These are phyloP conservation scores for Drosophila prolongata DNA, from an alignment of 2,888 invertebrate genomes.

Conservation along the genomic window DNA sequence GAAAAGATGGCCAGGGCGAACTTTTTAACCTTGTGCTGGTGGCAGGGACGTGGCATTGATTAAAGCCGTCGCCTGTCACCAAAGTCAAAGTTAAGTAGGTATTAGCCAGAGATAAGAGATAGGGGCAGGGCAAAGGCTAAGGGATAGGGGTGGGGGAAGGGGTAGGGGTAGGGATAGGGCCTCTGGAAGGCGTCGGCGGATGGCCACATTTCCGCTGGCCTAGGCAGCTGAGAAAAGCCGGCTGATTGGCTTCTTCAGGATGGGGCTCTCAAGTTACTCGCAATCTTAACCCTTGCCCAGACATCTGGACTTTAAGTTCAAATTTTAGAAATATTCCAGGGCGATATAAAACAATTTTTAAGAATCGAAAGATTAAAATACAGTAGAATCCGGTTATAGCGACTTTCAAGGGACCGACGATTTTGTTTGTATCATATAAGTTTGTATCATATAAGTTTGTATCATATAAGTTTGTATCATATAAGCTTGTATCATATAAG, in stretches of 20 bases:
- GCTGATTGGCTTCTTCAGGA: slow-evolving; percentile 61
- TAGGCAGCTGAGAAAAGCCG: slow-evolving; percentile 46
- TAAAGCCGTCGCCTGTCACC: slow-evolving; percentile 65
- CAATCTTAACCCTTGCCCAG: slow-evolving; percentile 24
- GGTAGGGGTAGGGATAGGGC: slow-evolving; percentile 8
- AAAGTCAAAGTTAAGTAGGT: slow-evolving; percentile 77
- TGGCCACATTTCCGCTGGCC: slow-evolving; percentile 54
- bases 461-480: too few species aligned
- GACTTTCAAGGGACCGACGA: too few species aligned
- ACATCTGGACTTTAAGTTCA: background rate
- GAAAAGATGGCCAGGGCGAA: slow-evolving; percentile 31
- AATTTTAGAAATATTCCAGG: background rate
- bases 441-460: too few species aligned
- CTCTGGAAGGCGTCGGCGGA: slow-evolving; percentile 16
- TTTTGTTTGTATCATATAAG: too few species aligned
- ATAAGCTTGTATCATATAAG: too few species aligned
- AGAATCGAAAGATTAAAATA: too few species aligned
- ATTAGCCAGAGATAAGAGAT: slow-evolving; percentile 51
- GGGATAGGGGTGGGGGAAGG: background rate
- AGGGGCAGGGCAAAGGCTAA: slow-evolving; percentile 2
- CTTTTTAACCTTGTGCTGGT: slow-evolving; percentile 57
- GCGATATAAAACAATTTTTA: too few species aligned
- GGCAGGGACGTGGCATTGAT: slow-evolving; percentile 61
- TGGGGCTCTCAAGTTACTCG: slow-evolving; percentile 11
- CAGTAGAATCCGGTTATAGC: too few species aligned